These are phyloP conservation scores for Therioaphis trifolii DNA, from an alignment of 2,888 invertebrate genomes.

Conservation along the genomic window DNA sequence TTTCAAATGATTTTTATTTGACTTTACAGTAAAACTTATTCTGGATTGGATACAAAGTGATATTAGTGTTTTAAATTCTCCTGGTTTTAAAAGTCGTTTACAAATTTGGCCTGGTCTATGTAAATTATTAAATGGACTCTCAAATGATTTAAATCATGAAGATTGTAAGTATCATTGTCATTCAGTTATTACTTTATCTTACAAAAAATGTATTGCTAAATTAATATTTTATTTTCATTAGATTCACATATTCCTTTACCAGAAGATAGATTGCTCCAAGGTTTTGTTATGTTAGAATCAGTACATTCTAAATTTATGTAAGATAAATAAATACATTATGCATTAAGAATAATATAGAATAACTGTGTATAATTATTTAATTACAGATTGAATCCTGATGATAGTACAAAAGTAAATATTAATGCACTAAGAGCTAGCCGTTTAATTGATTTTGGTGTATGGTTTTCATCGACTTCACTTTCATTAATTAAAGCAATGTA, in stretches of 20 bases:
- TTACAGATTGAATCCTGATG: slow-evolving; percentile 70
- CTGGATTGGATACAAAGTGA: slow-evolving; percentile 78
- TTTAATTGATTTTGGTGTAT: slow-evolving; percentile 71
- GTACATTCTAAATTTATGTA: slow-evolving; percentile 72
- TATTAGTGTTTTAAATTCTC: slow-evolving; percentile 71
- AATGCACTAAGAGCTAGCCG: slow-evolving; percentile 71
- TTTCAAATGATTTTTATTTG: slow-evolving; percentile 10
- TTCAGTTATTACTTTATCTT: slow-evolving; percentile 25
- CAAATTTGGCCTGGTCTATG: slow-evolving; percentile 85
- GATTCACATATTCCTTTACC: slow-evolving; percentile 77
- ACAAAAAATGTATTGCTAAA: background rate
- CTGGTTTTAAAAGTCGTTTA: slow-evolving; percentile 72
- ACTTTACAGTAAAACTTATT: slow-evolving; percentile 77
- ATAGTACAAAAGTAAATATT: slow-evolving; percentile 69
- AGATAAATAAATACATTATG: slow-evolving; percentile 28
- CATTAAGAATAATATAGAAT: background rate
- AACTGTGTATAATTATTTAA: slow-evolving; percentile 19
- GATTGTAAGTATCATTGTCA: slow-evolving; percentile 71
- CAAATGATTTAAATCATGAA: slow-evolving; percentile 70
- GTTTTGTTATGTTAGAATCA: slow-evolving; percentile 79
- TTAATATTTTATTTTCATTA: slow-evolving; percentile 68
- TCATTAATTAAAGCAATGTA: slow-evolving; percentile 63
- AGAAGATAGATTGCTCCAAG: slow-evolving; percentile 83
- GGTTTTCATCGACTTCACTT: slow-evolving; percentile 71
- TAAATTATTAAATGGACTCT: slow-evolving; percentile 78